Evolutionary conservation across 2,888 invertebrate genomes (phyloP).

Genomic region (Melieria omissa): DNA sequence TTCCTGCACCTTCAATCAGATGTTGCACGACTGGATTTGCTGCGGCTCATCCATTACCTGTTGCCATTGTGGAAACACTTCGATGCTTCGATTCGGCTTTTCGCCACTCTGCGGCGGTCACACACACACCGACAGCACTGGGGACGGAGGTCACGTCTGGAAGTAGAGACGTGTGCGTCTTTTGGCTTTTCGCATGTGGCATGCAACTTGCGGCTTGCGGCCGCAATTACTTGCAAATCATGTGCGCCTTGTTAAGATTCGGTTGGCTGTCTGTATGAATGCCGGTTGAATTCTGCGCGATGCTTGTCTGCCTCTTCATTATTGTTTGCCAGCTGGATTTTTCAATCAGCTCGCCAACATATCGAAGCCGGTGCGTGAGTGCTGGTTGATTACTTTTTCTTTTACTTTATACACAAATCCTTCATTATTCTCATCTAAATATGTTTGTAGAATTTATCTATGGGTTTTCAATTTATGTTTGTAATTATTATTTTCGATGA

Average conservation of each 20-base stretch:
- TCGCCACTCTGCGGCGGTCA: too few species aligned
- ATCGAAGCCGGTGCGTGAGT: too few species aligned
- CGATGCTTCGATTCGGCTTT: not conserved
- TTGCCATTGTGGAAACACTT: not conserved
- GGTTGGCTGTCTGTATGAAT: not conserved
- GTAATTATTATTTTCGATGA: too few species aligned
- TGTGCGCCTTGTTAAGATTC: constrained; percentile 43
- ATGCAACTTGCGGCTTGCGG: not conserved
- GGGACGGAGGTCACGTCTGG: too few species aligned
- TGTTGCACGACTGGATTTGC: constrained; percentile 27
- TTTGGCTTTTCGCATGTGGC: not conserved
- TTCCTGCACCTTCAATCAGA: constrained; percentile 29
- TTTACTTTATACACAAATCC: too few species aligned
- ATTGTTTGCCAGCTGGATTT: not conserved
- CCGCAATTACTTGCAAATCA: constrained; percentile 59
- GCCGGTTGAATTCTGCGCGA: not conserved
- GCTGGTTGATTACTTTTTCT: too few species aligned
- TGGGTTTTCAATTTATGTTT: too few species aligned
- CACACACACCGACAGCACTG: too few species aligned
- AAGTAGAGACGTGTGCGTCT: not conserved
- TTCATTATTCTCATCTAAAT: too few species aligned
- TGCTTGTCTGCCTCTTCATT: not conserved
- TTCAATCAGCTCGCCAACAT: not conserved
- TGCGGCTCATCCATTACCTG: constrained; percentile 7
- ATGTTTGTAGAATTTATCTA: too few species aligned